Conservation (phyloP, 2,888 invertebrate species). For the Agonopterix subpropinquella region DNA sequence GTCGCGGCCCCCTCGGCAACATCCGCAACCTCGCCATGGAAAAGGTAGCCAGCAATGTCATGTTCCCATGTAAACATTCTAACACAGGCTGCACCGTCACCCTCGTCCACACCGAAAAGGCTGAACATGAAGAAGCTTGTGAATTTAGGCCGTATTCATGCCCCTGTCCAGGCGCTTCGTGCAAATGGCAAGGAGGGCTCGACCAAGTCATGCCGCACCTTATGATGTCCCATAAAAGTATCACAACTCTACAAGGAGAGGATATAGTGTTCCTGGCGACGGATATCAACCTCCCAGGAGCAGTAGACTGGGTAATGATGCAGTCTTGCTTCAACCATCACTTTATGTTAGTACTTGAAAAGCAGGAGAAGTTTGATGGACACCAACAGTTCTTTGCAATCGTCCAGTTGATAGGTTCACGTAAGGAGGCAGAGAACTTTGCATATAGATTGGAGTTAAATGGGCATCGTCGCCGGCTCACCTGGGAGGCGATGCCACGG, state of each 20-base stretch:
- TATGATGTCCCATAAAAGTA: constrained; percentile 97
- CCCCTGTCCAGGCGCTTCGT: constrained; percentile 99
- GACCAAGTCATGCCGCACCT: constrained; percentile 99
- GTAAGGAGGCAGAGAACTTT: constrained; percentile 99
- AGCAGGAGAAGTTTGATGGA: constrained; percentile 98
- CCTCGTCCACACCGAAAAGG: constrained; percentile 96
- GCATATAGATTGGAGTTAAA: constrained; percentile 98
- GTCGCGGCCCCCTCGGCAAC: constrained; percentile 96
- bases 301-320: constrained; percentile 99
- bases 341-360: constrained; percentile 99
- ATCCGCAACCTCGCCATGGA: constrained; percentile 99
- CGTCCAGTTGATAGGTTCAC: constrained; percentile 98
- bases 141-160: constrained; percentile 99
- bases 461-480: constrained; percentile 93
- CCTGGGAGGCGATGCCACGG: constrained; percentile 99
- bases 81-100: constrained; percentile 95
- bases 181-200: constrained; percentile 99
- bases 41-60: constrained; percentile 98
- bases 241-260: constrained; percentile 98
- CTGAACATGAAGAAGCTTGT: constrained; percentile 98
- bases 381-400: constrained; percentile 98
- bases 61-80: constrained; percentile 99
- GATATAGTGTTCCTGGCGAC: constrained; percentile 99
- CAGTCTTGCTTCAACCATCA: constrained; percentile 99
- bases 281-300: constrained; percentile 99